Evolutionary conservation across 1,140 invertebrate species (phyloP), one percentile per base, ranked within the genome.

Genomic region (Drosophila bocki): DNA sequence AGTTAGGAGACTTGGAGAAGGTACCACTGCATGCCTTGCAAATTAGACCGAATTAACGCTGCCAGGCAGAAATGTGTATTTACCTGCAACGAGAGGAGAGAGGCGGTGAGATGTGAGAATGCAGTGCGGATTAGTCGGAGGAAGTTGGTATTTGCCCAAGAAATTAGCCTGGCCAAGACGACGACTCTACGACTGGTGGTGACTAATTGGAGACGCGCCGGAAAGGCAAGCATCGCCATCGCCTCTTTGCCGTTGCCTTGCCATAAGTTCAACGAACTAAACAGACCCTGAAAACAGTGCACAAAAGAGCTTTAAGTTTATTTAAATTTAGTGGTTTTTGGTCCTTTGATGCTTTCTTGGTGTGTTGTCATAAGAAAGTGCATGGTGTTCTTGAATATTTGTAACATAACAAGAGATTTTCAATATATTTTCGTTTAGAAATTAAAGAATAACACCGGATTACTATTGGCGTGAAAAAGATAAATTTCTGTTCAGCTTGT

Each of bases 1-100:
- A 56, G 50, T 26, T 57, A 17, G 53, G 37, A 67, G 67, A 45
- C n/a, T 15, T 17, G 32, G 65, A 45, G 44, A 37, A 29, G 50
- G 32, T 17, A 35, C 19, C 48, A 41, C 50, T 51, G 67, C 78
- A 67, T 78, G 82, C 63, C 80, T 88, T 76, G 78, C 85, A 88
- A 88, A 88, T 88, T 90, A 85, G 81, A 90, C 61, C 81, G 74
- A 82, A 87, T 87, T 88, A 87, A 87, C 84, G 80, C 79, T 37
- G 64, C 77, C 62, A 79, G 75, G 63, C 68, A 69, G 59, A 74
- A 85, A 64, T 84, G 63, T 68, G 75, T 72, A 76, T 87, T 90
- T 85, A 88, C 84, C 84, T 84, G 84, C 53, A 88, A 72, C 44
- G 60, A 80, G 22, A 58, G 44, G 45, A 32, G 53, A 44, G 41